These are phyloP conservation scores for Hyperoplus lanceolatus DNA, from an alignment of 2,797 vertebrate genomes.

Conservation along the genomic window DNA sequence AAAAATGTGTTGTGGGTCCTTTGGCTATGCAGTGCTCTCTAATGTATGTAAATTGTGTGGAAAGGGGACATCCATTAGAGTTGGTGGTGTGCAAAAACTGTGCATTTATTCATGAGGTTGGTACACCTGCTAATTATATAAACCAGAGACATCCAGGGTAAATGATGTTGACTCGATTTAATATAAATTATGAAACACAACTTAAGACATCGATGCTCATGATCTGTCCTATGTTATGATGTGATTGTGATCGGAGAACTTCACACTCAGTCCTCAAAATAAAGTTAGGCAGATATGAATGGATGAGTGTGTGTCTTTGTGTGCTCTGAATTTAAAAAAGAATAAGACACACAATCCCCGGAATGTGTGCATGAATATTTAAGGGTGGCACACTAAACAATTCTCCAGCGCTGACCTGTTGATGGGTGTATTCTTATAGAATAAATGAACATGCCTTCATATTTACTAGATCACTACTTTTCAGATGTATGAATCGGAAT, in stretches of 20 bases:
- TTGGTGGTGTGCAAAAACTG: conserved; percentile 35
- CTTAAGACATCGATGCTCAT: conserved; percentile 1
- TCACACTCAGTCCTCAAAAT: background rate
- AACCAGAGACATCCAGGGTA: conserved; percentile 37
- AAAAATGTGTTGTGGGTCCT: conserved; percentile 40
- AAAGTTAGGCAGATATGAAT: background rate
- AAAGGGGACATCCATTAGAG: conserved; percentile 60
- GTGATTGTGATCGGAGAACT: conserved; percentile 5
- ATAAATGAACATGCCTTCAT: conserved; percentile 66
- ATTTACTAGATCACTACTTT: conserved; percentile 77
- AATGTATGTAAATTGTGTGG: conserved; percentile 60
- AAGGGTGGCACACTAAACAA: conserved; percentile 41
- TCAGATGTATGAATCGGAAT: conserved; percentile 83
- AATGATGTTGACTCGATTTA: conserved; percentile 26
- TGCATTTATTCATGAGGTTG: conserved; percentile 63
- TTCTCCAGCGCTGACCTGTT: conserved; percentile 65
- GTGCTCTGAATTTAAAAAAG: conserved; percentile 52
- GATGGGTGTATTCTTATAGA: conserved; percentile 59
- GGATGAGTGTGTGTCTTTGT: conserved; percentile 20
- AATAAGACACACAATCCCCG: conserved; percentile 30
- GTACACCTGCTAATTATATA: conserved; percentile 66
- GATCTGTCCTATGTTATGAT: background rate
- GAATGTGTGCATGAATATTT: conserved; percentile 65
- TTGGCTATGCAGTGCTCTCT: conserved; percentile 22
- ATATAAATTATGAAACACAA: conserved; percentile 10